Base-by-base conservation (phyloP, 2,113 vertebrate genomes). In the Osmerus mordax region DNA sequence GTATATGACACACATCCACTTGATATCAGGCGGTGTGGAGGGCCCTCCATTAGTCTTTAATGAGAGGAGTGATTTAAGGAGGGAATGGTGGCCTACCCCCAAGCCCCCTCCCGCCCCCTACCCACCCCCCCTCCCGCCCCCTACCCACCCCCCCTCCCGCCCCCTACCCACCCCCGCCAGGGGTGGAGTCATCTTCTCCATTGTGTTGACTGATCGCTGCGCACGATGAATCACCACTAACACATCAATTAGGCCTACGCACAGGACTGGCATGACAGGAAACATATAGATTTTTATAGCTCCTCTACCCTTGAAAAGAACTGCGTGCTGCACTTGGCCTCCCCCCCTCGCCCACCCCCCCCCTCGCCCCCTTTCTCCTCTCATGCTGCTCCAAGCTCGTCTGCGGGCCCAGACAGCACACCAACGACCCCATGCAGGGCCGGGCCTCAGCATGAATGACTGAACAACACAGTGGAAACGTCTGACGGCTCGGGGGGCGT, bases 21-120 rank as follows among this genome's bases (percentile, higher is more conserved):
- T 41, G 36, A 41, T 41, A 41, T 41, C 6, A 2, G 36, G 36
- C 36, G 8, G 1, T 41, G 36, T 41, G 36, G 36, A 41, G 58
- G 25, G 41, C 54, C 36, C 65, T 78, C 71, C 77, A 81, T 85
- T 86, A 75, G 74, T 52, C 60, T 70, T 76, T 79, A 79, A 82
- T 77, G 76, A 82, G 74, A 65, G 72, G 66, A 65, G 32, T 73
- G 76, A 77, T 77, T 86, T 84, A 77, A 79, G 68, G 65, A 59
- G 36, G 55, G 62, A 79, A 83, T 16, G 16, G 63, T 78, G 74
- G 67, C 32, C 41, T 19, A 5, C 52, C 8, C n/a, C 53, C 56
- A 58, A 18, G 3, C 29, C 3, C 23, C 23, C 29, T 4, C 36
- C 13, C 11, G 5, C 21, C 3, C 55, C 32, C 41, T 19, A 5